phyloP scores from a whole-genome alignment of 2,113 vertebrate genomes.

The Microcebus lehilahytsara region DNA sequence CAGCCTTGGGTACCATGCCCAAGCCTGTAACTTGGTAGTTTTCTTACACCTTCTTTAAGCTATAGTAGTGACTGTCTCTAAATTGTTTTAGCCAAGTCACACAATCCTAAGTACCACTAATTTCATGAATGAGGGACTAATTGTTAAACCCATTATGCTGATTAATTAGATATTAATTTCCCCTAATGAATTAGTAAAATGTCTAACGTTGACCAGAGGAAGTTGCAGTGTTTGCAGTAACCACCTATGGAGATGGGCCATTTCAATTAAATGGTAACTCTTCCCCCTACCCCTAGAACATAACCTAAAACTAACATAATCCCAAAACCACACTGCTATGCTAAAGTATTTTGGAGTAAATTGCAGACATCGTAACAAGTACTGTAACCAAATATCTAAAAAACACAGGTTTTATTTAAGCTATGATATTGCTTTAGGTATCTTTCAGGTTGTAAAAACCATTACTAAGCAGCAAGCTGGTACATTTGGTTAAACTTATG shows the following conservation, averaged over 20 bases:
- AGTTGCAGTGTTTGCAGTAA: neutral
- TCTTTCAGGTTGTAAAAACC: neutral
- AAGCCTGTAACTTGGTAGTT: neutral
- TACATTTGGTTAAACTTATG: neutral
- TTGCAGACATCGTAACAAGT: neutral
- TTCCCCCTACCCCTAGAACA: neutral
- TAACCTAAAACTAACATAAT: neutral
- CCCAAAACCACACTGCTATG: neutral
- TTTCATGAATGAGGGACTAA: neutral
- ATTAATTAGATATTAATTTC: neutral
- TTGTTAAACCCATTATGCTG: neutral
- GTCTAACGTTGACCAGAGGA: neutral
- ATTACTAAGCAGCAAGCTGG: neutral
- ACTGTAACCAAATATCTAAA: neutral
- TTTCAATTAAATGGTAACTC: neutral
- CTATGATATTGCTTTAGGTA: neutral
- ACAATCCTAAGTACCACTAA: neutral
- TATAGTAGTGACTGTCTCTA: neutral
- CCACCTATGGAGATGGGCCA: neutral
- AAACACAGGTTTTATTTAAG: neutral
- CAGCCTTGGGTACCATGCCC: neutral
- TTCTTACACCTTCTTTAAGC: neutral
- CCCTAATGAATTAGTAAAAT: neutral
- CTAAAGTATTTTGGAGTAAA: neutral
- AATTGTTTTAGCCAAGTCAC: constrained; percentile 8